Evolutionary conservation across 2,888 invertebrate genomes (phyloP).

Genomic region (Phrixothrix hirtus): DNA sequence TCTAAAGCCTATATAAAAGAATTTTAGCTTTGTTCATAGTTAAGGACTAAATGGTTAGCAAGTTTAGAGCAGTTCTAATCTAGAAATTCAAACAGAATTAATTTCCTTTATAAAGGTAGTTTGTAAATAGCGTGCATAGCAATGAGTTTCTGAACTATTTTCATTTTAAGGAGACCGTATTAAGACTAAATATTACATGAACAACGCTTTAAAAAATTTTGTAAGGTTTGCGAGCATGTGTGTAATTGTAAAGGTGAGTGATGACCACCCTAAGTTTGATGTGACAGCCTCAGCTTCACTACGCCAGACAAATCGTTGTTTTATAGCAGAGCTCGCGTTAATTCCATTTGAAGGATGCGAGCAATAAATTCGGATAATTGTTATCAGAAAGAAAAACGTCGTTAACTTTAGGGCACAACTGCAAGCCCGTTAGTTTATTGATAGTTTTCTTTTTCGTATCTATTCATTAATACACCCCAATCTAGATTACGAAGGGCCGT

Average conservation of each 20-base stretch:
- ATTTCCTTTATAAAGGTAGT: conserved; percentile 21
- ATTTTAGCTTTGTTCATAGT: too few species aligned
- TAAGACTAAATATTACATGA: conserved; percentile 3
- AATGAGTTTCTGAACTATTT: conserved; percentile 27
- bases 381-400: conserved; percentile 49
- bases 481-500: neutral
- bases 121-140: conserved; percentile 21
- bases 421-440: conserved; percentile 21
- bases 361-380: conserved; percentile 54
- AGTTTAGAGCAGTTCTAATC: too few species aligned
- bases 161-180: conserved; percentile 25
- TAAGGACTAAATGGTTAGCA: too few species aligned
- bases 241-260: conserved; percentile 39
- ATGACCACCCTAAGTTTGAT: conserved; percentile 43
- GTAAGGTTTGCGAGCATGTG: conserved; percentile 24
- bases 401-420: conserved; percentile 25
- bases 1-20: too few species aligned
- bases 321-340: conserved; percentile 51
- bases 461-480: conserved; percentile 11
- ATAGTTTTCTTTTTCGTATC: conserved; percentile 22
- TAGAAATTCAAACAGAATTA: conserved; percentile 22
- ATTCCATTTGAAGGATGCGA: conserved; percentile 53
- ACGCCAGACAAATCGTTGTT: conserved; percentile 51
- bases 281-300: conserved; percentile 32
- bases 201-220: conserved; percentile 18